Evolutionary conservation across 2,113 vertebrate genomes (phyloP), one percentile per base, ranked within the genome.

Genomic region (Sturnira hondurensis): DNA sequence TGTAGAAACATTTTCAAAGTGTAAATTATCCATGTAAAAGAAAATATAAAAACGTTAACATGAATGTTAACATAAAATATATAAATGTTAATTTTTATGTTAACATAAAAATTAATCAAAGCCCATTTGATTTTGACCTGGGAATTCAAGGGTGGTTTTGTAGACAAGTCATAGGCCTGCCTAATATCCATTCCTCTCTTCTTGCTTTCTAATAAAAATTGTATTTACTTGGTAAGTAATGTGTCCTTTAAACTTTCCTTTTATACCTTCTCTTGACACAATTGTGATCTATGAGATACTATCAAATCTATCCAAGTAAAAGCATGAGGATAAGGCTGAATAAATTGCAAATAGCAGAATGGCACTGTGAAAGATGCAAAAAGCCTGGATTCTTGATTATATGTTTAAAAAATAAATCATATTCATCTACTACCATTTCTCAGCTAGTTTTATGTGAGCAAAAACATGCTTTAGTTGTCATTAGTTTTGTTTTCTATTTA

Each of bases 1-100:
- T 43, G 4, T 58, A 50, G 9, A n/a, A 41, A 43, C 6, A 50
- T 4, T 74, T 33, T 47, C 1, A 4, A 24, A 56, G 74, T 36
- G 58, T 47, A 38, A 70, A 78, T 26, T 45, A 38, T 36, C 38
- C 41, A 65, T 28, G 67, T 11, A 11, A 58, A 24, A 31, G 61
- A 63, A 71, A 70, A 36, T 4, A 31, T 14, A 85, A 43, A 15
- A 88, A 56, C 28, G 80, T 73, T 73, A 22, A 45, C 63, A 54
- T 80, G 68, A 86, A 95, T n/a, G 80, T 73, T 73, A 22, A 45
- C 63, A 54, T 80, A 76, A 86, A 95, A 82, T n/a, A n/a, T n/a
- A n/a, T n/a, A n/a, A n/a, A n/a, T n/a, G n/a, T n/a, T n/a, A n/a
- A n/a, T n/a, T n/a, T n/a, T n/a, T n/a, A n/a, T n/a, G 80, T 73